phyloP scores from a whole-genome alignment of 35 echinoderm and acorn worm genomes.

The Apostichopus parvimensis region DNA sequence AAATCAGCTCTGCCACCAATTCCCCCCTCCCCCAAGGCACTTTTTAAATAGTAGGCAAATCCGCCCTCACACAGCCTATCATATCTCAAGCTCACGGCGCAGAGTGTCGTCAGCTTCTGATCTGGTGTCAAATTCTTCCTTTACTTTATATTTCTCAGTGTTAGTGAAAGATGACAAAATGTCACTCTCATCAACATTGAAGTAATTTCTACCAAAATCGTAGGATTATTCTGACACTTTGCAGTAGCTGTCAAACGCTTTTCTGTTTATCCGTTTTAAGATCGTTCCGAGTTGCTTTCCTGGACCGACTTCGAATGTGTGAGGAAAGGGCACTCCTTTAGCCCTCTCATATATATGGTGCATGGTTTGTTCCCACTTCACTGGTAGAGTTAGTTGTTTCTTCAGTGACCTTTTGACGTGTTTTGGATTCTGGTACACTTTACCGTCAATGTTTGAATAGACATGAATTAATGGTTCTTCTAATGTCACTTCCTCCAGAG shows the following conservation, averaged over 20 bases:
- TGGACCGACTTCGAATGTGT: conserved; percentile 86
- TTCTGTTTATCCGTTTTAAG: conserved; percentile 71
- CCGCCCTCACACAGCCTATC: too few relatives aligned
- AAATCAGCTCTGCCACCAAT: too few relatives aligned
- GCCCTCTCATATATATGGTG: conserved; percentile 73
- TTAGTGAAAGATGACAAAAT: background rate
- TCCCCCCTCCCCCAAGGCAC: too few relatives aligned
- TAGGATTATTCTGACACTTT: background rate
- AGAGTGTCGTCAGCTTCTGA: too few relatives aligned
- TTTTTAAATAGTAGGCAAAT: too few relatives aligned
- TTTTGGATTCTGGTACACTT: conserved; percentile 63
- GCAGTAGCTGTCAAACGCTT: conserved; percentile 67
- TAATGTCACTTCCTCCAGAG: conserved; percentile 69
- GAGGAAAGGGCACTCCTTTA: conserved; percentile 68
- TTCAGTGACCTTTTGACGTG: conserved; percentile 66
- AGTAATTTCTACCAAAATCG: background rate
- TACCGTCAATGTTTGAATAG: conserved; percentile 85
- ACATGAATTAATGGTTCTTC: conserved; percentile 76
- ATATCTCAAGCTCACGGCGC: too few relatives aligned
- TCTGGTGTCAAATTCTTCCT: too few relatives aligned
- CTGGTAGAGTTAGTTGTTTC: conserved; percentile 73
- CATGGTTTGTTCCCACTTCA: conserved; percentile 97
- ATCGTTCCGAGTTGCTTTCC: conserved; percentile 82
- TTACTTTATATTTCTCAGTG: too few relatives aligned
- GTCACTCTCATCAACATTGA: background rate